phyloP scores from a whole-genome alignment of 92 coral and sea anemone species.

The Zoanthus solanderi region DNA sequence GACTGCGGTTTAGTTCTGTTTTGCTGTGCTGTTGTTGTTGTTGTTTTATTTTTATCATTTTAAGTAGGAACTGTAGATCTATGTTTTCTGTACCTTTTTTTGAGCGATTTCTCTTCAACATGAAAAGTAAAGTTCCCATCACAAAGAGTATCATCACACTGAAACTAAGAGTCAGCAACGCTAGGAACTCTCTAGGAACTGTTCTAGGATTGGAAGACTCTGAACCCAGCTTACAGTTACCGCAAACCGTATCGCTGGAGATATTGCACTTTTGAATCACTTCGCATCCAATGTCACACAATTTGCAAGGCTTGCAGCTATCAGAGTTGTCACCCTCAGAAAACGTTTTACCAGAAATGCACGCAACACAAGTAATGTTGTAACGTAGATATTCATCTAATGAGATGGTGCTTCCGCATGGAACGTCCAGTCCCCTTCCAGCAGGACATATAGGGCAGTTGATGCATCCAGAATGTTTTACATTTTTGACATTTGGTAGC shows the following conservation, averaged over 20 bases:
- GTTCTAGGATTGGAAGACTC: conserved; percentile 8
- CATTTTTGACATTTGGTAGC: neutral
- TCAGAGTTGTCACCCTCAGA: neutral
- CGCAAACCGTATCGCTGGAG: conserved; percentile 46
- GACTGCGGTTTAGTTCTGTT: no score
- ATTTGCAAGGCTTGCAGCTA: conserved; percentile 35
- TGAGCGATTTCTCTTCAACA: no score
- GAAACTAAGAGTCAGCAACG: no score
- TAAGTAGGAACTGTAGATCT: no score
- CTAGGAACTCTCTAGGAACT: no score
- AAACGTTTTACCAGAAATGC: neutral
- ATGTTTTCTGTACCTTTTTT: no score
- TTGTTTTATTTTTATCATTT: no score
- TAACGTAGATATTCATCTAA: neutral
- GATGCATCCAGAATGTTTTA: neutral
- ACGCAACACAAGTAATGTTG: neutral
- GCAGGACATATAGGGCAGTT: neutral
- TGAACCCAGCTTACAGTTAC: conserved; percentile 45
- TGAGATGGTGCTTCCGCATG: neutral
- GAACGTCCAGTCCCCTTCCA: neutral
- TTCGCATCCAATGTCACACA: conserved; percentile 37
- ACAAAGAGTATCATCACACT: no score
- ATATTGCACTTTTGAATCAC: conserved; percentile 32
- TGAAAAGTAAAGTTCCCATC: no score
- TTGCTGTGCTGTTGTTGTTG: no score